Base-by-base conservation (phyloP, 2,113 vertebrate species). In the Phrynosoma blainvillii region DNA sequence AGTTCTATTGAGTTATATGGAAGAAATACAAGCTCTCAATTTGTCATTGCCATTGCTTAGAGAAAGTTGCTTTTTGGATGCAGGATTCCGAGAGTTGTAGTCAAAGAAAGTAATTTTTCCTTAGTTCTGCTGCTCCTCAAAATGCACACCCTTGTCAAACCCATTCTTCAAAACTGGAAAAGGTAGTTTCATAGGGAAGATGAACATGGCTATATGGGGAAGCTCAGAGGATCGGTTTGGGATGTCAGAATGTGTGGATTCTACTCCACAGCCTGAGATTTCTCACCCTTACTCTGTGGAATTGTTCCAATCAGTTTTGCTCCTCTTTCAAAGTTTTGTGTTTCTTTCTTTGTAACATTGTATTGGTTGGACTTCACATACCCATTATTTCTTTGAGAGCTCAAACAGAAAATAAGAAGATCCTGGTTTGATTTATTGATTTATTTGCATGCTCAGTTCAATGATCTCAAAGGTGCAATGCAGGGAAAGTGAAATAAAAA, bases 401-500 rank as follows among this genome's bases (percentile, higher is more conserved):
- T 30, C 20, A 70, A 36, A 32, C 30, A 47, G 25, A 23, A 66
- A 36, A 16, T 12, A 42, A 25, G 70, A 65, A 23, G 66, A 76
- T 47, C 18, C 36, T 66, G 36, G 6, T 8, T 30, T 66, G 54
- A 47, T 75, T 30, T 54, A 25, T 56, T 52, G 86, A 54, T 88
- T 77, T 77, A 54, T 77, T 54, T 54, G 71, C n/a, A 52, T 12
- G 56, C 40, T 66, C 27, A 12, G 12, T 68, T 70, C 42, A 68
- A 1, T 70, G 73, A 82, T 76, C 66, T 88, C 79, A 88, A 66
- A 83, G 52, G 13, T 54, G 42, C 56, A 12, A 59, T 76, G 80
- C 52, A 66, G 79, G 79, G 27, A 87, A 87, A 82, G 75, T 82
- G 56, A 87, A 87, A 74, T 68, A 36, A 82, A 66, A 54, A n/a